Evolutionary conservation across 2,797 vertebrate genomes (phyloP).

Genomic region (Tragopan temminckii): DNA sequence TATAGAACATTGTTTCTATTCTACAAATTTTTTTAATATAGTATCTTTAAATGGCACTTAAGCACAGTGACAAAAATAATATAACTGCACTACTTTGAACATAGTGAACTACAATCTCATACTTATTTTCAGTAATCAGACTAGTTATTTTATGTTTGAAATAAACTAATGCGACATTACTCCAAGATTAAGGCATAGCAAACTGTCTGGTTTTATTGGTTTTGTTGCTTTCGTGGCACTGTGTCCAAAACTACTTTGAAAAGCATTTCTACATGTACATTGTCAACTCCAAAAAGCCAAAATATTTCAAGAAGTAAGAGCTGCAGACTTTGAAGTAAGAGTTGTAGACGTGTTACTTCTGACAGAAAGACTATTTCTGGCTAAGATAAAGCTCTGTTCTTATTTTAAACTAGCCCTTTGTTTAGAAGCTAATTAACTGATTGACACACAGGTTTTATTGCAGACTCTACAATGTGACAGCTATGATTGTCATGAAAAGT

Average conservation of each 20-base stretch:
- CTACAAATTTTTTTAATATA: not conserved
- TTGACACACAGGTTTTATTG: not conserved
- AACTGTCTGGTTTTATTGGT: not conserved
- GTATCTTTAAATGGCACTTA: not conserved
- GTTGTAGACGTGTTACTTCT: not conserved
- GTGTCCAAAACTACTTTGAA: not conserved
- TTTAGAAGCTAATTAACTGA: not conserved
- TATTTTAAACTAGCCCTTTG: not conserved
- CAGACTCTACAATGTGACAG: not conserved
- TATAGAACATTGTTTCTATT: not conserved
- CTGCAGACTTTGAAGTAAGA: not conserved
- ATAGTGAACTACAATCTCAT: not conserved
- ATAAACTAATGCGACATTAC: slow-evolving; percentile 18
- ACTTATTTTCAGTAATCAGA: not conserved
- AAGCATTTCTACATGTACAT: not conserved
- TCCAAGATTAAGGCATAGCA: not conserved
- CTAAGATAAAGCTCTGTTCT: not conserved
- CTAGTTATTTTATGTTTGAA: slow-evolving; percentile 4
- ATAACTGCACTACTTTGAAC: not conserved
- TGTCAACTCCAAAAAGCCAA: not conserved
- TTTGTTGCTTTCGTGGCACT: not conserved
- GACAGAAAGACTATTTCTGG: not conserved
- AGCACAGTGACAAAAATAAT: not conserved
- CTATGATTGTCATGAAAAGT: not conserved
- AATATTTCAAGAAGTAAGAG: not conserved